Percentiles rank a stretch among this genome's conserved stretches.
Evolutionary conservation across 1,140 invertebrate species (phyloP).

Genomic region (Papilio helenus): DNA sequence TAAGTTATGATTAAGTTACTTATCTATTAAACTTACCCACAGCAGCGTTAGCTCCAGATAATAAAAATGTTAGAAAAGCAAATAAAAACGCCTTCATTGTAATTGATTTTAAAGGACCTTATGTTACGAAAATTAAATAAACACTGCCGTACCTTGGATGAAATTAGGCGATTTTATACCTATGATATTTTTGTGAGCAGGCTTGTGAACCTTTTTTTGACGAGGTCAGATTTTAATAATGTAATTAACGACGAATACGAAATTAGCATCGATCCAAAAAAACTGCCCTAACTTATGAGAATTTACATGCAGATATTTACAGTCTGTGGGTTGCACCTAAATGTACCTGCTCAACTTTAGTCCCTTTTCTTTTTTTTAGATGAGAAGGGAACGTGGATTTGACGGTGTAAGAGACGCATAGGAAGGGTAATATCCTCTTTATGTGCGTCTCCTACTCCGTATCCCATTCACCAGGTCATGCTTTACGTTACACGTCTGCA

Average conservation of each 20-base stretch:
- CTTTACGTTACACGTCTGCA: no score
- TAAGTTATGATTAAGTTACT: no score
- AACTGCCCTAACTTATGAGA: background rate
- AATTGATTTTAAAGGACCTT: background rate
- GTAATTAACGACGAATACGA: background rate
- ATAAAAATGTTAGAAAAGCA: background rate
- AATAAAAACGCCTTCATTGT: constrained; percentile 1
- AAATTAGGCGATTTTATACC: background rate
- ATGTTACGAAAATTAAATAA: background rate
- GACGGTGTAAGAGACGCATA: no score
- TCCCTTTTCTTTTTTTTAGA: no score
- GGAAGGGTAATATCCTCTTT: no score
- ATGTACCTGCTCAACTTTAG: no score
- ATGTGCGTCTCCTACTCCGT: no score
- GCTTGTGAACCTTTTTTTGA: background rate
- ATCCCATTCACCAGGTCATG: no score
- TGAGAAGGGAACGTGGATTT: no score
- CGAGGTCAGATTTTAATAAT: background rate
- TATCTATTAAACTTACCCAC: constrained; percentile 28
- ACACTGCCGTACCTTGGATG: background rate
- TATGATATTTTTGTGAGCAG: background rate
- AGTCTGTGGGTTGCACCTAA: no score
- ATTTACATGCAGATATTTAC: no score
- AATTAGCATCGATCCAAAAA: background rate
- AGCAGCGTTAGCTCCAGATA: constrained; percentile 10